Conservation (phyloP, 2,797 vertebrate genomes). For the Gallinago solitaria region DNA sequence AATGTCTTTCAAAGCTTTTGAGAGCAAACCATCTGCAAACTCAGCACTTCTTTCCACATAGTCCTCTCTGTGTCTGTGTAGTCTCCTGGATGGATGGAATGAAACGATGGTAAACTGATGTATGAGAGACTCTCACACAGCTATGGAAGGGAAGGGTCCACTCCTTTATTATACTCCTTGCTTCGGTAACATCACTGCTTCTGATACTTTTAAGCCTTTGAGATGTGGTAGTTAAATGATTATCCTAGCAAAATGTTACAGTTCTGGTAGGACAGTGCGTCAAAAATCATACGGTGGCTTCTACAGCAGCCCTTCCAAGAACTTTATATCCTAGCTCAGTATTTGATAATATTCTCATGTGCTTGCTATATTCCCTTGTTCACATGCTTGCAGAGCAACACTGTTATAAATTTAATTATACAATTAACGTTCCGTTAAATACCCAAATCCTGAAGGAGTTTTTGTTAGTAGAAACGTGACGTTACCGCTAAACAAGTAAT, state of each 20-base stretch:
- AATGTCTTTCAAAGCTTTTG: slow-evolving; percentile 99
- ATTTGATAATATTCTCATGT: slow-evolving; percentile 78
- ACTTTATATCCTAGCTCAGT: slow-evolving; percentile 84
- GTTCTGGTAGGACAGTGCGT: slow-evolving; percentile 86
- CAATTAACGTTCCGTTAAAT: slow-evolving; percentile 80
- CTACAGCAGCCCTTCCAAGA: slow-evolving; percentile 87
- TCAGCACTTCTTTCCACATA: slow-evolving; percentile 99
- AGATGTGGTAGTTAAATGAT: slow-evolving; percentile 84
- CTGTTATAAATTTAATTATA: slow-evolving; percentile 78
- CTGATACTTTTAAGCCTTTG: slow-evolving; percentile 90
- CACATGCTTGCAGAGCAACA: slow-evolving; percentile 83
- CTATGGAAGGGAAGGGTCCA: slow-evolving; percentile 97
- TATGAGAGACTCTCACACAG: slow-evolving; percentile 93
- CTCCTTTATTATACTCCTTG: slow-evolving; percentile 99
- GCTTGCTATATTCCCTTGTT: slow-evolving; percentile 82
- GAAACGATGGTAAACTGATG: slow-evolving; percentile 96
- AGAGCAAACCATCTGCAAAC: slow-evolving; percentile 99
- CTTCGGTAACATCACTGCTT: slow-evolving; percentile 99
- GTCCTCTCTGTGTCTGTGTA: slow-evolving; percentile 92
- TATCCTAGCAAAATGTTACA: slow-evolving; percentile 85
- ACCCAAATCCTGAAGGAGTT: slow-evolving; percentile 83
- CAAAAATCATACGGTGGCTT: slow-evolving; percentile 82
- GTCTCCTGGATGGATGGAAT: slow-evolving; percentile 98
- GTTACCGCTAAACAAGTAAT: slow-evolving; percentile 99
- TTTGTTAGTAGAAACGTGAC: slow-evolving; percentile 94